These are phyloP conservation scores for Oryzias melastigma DNA, from an alignment of 2,113 vertebrate species.

Conservation along the genomic window DNA sequence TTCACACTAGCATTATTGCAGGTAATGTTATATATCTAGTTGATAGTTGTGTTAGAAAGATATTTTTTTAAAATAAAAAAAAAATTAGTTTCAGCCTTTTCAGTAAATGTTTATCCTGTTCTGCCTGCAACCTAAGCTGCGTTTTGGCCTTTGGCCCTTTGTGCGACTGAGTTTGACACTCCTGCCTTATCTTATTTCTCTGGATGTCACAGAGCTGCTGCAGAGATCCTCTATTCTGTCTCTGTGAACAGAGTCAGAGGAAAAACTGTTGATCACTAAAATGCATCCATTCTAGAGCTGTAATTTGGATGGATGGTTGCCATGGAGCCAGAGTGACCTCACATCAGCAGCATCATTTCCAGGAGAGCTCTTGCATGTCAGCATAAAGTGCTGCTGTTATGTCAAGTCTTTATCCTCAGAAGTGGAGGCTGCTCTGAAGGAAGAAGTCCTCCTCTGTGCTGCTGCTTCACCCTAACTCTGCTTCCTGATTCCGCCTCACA, in stretches of 20 bases:
- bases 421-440: background rate
- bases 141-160: no score
- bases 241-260: background rate
- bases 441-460: background rate
- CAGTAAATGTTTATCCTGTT: no score
- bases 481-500: background rate
- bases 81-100: no score
- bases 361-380: background rate
- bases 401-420: background rate
- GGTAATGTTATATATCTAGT: no score
- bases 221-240: no score
- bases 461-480: background rate
- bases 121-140: no score
- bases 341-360: background rate
- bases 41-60: no score
- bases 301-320: conserved; percentile 13
- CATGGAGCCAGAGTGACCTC: conserved; percentile 15
- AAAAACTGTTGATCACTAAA: conserved; percentile 19
- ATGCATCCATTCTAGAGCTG: background rate
- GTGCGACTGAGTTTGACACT: no score
- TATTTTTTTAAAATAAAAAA: no score
- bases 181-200: no score
- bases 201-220: no score
- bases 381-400: background rate
- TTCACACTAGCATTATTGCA: no score